Base-by-base conservation (phyloP, 2,797 vertebrate genomes). In the Sphenodon punctatus region DNA sequence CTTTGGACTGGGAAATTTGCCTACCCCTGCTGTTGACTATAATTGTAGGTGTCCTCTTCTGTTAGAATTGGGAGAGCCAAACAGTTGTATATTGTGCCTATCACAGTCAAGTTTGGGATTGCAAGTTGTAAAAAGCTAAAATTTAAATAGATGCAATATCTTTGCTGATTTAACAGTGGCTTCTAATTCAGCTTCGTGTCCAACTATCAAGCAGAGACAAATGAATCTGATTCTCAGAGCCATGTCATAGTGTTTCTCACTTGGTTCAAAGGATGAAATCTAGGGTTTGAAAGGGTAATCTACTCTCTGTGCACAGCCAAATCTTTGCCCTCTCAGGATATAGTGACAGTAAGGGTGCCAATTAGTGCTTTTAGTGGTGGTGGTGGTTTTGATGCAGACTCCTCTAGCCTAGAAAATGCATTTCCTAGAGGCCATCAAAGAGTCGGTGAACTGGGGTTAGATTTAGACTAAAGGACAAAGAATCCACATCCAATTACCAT, bases 251-350 rank as follows among this genome's bases (percentile, higher is more conserved):
- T 2, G 11, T 64, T 60, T 43, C 55, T 82, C 67, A 51, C 65
- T 51, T 70, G 32, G 42, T 30, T 46, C 25, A 36, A 48, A 64
- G 46, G 80, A 60, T 1, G 5, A 10, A 3, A 11, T 59, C 53
- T 38, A 39, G 27, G 51, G 43, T 10, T 2, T 55, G 68, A 71
- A 10, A 51, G 15, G 58, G 68, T 48, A 70, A 74, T 34, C 43
- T 65, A 27, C 1, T 1, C 36, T 9, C 51, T 4, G 0, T 5
- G 20, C 38, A 64, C 45, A 2, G 3, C 20, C 38, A 41, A 0
- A 3, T 30, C 39, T 53, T 32, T 3, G 48, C 56, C 55, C 48
- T 63, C 43, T 0, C 43, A 42, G 53, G 67, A 15, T 34, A 78
- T 55, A 64, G 49, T 75, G 55, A 68, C 60, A 70, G 4, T 19